Evolutionary conservation across 2,113 vertebrate genomes (phyloP), one percentile per base, ranked within the genome.

Genomic region (Xiphophorus maculatus): DNA sequence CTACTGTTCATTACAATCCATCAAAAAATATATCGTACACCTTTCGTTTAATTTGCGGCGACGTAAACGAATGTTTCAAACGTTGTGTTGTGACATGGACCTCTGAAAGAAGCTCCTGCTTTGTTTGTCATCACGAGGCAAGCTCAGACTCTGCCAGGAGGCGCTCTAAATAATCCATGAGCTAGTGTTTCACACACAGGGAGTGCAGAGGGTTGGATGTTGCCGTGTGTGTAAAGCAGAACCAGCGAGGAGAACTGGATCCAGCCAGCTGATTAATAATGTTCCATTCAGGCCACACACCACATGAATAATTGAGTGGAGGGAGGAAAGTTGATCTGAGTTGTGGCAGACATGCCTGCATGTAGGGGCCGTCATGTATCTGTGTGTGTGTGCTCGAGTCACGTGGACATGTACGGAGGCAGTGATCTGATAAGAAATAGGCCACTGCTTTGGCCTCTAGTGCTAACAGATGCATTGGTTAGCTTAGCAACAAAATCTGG

Each of bases 281-380:
- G 91, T 91, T 92, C 83, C 81, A 93, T 74, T 77, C 71, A 76
- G 88, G 86, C 87, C 77, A 80, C 84, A 88, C 83, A 84, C 69
- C 65, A 54, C 84, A 91, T 95, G 77, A 94, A 95, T 94, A 92
- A 94, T 94, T 93, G 66, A 95, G 82, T n/a, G 67, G 54, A 62
- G 72, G 54, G 78, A 72, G 42, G 93, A 93, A 94, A 95, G 80
- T 80, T 80, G 91, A 94, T 93, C 92, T 63, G 74, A 74, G 70
- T 66, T 28, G 77, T 75, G 88, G 84, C 75, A 13, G 88, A 74
- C 79, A 70, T 70, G 4, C 25, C 32, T 82, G 60, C 80, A 40
- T 76, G 78, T 28, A 4, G 12, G 74, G 17, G 64, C 74, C 75
- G 63, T 63, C 69, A 68, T 13, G 25, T 74, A 44, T 29, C 28